Base-by-base conservation (phyloP, 1,140 invertebrate genomes). In the Hypothenemus hampei region DNA sequence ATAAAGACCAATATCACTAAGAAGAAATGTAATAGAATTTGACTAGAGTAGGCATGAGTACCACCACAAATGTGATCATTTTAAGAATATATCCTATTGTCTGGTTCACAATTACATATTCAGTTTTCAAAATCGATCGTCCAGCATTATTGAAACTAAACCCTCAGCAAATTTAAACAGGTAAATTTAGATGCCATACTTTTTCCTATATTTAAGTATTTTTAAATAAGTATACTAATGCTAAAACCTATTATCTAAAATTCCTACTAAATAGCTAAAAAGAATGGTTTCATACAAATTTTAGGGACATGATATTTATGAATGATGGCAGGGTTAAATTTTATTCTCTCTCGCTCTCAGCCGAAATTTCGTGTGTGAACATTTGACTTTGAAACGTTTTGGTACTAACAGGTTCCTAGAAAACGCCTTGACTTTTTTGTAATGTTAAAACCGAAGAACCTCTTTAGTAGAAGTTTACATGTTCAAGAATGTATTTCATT, bases 161-260 rank as follows among this genome's bases (percentile, higher is more conserved):
- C 20, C 20, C 19, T 31, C 11, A 18, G 11, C 15, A 43, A 33
- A 13, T 43, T 43, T 1, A 16, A 46, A 29, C 26, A 46, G 11
- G 10, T 31, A 41, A 54, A 48, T 56, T 54, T 46, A 41, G 35
- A 39, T 56, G 53, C 53, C 53, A 56, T 56, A 56, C 53, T 56
- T 56, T n/a, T 39, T 56, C 44, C 36, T 35, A 33, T 21, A 20
- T 21, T 33, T 35, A 43, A 53, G 31, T 53, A 44, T 45, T 13
- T 53, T 46, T 54, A 54, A 54, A 54, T 54, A 54, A 54, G 45
- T n/a, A 29, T 48, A 6, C 53, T 56, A 56, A 24, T 31, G 24
- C 53, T 56, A 56, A 15, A 56, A 56, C 53, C 53, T 56, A 56
- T 29, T 45, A 15, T 47, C 53, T 56, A 46, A 36, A 49, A 40